phyloP scores from a whole-genome alignment of 2,888 invertebrate genomes.

The Stomorhina lunata region DNA sequence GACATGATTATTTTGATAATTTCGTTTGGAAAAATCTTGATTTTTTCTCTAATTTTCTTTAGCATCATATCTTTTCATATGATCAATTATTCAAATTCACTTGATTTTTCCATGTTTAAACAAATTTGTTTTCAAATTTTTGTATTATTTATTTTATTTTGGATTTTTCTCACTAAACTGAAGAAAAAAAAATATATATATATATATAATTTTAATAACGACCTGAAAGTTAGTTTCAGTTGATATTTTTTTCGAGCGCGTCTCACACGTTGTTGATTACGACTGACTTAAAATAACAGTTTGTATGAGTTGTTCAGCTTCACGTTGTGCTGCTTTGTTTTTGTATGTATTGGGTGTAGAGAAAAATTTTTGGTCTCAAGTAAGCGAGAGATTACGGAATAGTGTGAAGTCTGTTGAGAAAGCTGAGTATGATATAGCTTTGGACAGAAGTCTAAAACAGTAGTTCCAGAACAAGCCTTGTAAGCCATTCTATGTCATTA shows the following conservation, averaged over 20 bases:
- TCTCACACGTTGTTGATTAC: constrained; percentile 67
- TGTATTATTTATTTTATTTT: constrained; percentile 20
- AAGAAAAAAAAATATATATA: constrained; percentile 1
- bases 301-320: constrained; percentile 65
- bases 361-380: constrained; percentile 16
- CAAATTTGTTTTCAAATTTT: constrained; percentile 42
- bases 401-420: no score
- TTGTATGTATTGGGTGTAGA: constrained; percentile 39
- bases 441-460: no score
- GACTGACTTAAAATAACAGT: constrained; percentile 66
- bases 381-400: background rate
- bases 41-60: background rate
- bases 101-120: constrained; percentile 21
- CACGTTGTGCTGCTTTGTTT: constrained; percentile 63
- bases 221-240: constrained; percentile 66
- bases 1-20: constrained; percentile 35
- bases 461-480: no score
- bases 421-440: no score
- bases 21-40: constrained; percentile 2
- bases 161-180: no score
- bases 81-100: constrained; percentile 35
- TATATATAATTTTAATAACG: constrained; percentile 59
- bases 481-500: no score
- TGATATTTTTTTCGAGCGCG: constrained; percentile 64
- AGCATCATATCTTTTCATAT: background rate